Evolutionary conservation across 1,140 invertebrate species (phyloP).

Genomic region (Maniola jurtina): DNA sequence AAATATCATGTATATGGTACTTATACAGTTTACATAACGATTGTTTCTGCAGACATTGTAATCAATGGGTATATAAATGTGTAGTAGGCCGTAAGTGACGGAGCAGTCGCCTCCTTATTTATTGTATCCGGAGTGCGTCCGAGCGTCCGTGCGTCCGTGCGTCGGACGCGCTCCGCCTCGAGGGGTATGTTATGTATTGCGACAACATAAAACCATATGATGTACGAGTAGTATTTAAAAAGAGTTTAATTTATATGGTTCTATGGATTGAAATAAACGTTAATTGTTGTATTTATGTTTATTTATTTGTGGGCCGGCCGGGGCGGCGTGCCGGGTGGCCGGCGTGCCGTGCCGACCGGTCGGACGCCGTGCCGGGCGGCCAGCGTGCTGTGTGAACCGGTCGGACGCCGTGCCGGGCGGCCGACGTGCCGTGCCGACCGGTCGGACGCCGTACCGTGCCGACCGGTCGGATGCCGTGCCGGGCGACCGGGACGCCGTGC

Average conservation of each 20-base stretch:
- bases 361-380: slow-evolving; percentile 28
- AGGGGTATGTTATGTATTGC: slow-evolving; percentile 37
- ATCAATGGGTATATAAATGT: slow-evolving; percentile 38
- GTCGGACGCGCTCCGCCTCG: slow-evolving; percentile 26
- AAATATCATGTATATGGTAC: slow-evolving; percentile 53
- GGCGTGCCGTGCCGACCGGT: slow-evolving; percentile 1
- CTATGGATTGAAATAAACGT: slow-evolving; percentile 77
- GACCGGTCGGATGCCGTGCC: too few species aligned
- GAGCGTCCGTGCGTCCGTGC: slow-evolving; percentile 12
- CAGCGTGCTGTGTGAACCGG: too few species aligned
- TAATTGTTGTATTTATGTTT: slow-evolving; percentile 73
- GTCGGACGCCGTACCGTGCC: too few species aligned
- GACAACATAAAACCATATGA: slow-evolving; percentile 70
- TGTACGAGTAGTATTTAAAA: slow-evolving; percentile 71
- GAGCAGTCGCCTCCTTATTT: slow-evolving; percentile 38
- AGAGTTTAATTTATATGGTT: slow-evolving; percentile 73
- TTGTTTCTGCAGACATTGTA: slow-evolving; percentile 48
- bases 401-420: slow-evolving; percentile 21
- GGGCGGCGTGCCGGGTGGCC: not conserved
- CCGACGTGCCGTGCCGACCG: slow-evolving; percentile 26
- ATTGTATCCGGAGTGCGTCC: slow-evolving; percentile 28
- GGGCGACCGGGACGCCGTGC: slow-evolving; percentile 23
- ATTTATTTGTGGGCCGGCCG: slow-evolving; percentile 51
- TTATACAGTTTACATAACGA: slow-evolving; percentile 52
- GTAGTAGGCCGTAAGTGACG: slow-evolving; percentile 44